phyloP scores from a whole-genome alignment of 2,113 vertebrate genomes.

The Cygnus buccinator region DNA sequence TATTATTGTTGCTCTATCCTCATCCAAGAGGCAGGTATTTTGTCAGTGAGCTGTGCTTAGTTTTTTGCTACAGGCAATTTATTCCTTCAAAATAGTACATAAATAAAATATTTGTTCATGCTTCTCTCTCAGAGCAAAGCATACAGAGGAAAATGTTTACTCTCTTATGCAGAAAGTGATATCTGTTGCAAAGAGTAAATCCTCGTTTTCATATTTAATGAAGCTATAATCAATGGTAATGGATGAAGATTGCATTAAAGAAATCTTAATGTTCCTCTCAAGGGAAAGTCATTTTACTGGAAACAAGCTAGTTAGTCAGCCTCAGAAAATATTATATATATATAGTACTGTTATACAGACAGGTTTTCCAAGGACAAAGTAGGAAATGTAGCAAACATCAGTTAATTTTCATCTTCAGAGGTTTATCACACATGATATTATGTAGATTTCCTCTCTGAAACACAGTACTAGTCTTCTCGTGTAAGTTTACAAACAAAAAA shows the following conservation, averaged over 20 bases:
- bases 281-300: constrained; percentile 65
- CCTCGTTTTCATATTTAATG: constrained; percentile 71
- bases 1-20: background rate
- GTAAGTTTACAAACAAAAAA: background rate
- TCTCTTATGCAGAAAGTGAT: background rate
- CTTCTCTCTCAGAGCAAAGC: background rate
- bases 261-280: constrained; percentile 57
- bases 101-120: constrained; percentile 58
- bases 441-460: background rate
- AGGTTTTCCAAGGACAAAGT: constrained; percentile 35
- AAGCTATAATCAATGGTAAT: constrained; percentile 69
- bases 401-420: background rate
- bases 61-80: constrained; percentile 32
- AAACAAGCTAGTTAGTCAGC: constrained; percentile 61
- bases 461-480: background rate
- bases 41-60: background rate
- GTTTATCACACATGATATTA: background rate
- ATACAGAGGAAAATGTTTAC: constrained; percentile 35
- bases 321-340: background rate
- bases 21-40: background rate
- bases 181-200: constrained; percentile 47
- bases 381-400: background rate
- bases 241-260: constrained; percentile 64
- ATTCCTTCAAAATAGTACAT: constrained; percentile 20
- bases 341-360: background rate